phyloP scores from a whole-genome alignment of 2,797 vertebrate species.

The Hemibagrus guttatus region DNA sequence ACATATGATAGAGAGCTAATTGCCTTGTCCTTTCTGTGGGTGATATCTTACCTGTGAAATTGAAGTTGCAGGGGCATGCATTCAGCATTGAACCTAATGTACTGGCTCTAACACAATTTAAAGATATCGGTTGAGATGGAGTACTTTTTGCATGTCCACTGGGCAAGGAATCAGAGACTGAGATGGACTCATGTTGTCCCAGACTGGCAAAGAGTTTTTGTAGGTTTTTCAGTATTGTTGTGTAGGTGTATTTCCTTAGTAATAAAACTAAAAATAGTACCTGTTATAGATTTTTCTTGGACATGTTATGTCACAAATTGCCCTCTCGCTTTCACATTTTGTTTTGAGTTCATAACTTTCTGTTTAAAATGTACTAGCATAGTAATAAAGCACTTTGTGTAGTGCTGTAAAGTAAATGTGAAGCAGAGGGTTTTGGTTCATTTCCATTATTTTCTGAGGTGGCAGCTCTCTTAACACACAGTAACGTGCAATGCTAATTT shows the following conservation, averaged over 20 bases:
- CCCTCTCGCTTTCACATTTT: background rate
- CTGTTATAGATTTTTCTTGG: background rate
- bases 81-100: constrained; percentile 28
- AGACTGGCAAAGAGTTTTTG: background rate
- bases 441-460: too few relatives aligned
- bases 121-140: constrained; percentile 21
- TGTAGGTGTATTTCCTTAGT: background rate
- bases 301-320: background rate
- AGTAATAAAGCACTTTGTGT: background rate
- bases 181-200: background rate
- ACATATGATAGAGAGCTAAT: constrained; percentile 19
- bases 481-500: background rate
- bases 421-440: background rate
- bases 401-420: background rate
- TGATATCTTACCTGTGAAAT: constrained; percentile 37
- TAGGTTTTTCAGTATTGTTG: background rate
- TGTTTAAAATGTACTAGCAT: background rate
- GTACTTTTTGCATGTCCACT: background rate
- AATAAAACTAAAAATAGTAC: too few relatives aligned
- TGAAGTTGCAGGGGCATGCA: background rate
- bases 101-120: constrained; percentile 4
- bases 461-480: background rate
- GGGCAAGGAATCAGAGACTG: background rate
- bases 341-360: background rate
- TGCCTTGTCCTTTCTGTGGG: constrained; percentile 21